Base-by-base conservation (phyloP, 2,113 vertebrate genomes). In the Carettochelys insculpta region DNA sequence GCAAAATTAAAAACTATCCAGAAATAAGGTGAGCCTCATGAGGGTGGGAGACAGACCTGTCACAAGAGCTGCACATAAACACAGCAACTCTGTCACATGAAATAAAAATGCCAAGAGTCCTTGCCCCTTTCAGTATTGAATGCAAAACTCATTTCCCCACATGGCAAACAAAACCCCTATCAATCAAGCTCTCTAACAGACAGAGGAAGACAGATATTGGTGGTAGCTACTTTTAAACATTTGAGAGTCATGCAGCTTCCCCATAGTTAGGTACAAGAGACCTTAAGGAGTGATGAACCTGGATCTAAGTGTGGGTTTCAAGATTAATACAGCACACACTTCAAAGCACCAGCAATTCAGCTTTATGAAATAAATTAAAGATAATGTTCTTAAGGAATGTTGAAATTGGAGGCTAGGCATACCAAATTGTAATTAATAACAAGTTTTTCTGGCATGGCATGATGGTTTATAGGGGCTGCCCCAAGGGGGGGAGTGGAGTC, bases 401-500 rank as follows among this genome's bases (percentile, higher is more conserved):
- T 71, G n/a, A 22, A 71, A 41, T 24, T 20, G 11, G 38, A 24
- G n/a, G 38, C 34, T 41, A 71, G n/a, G 9, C 38, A 71, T 20
- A 20, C 65, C 19, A 71, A 71, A 41, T 20, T 10, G 38, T 75
- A 43, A 45, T 75, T 27, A 25, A 73, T 25, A 73, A 75, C 71
- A 45, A 75, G 71, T 16, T 27, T 29, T 75, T 45, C 71, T 41
- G 41, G 41, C 6, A 11, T 27, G 13, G 71, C 24, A 29, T 2
- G 81, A 76, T 45, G 75, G 58, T 61, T 93, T 87, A 92, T 20
- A 68, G 38, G 91, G 83, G 80, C 90, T 8, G 83, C 80, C 65
- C 85, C 61, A 87, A 84, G 77, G 85, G 89, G 89, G 80, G 87
- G 77, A 47, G 88, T 85, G 87, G 88, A 82, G 58, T 45, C 71